Base-by-base conservation (phyloP, 2,888 invertebrate species). In the Cecidostiba fungosa region DNA sequence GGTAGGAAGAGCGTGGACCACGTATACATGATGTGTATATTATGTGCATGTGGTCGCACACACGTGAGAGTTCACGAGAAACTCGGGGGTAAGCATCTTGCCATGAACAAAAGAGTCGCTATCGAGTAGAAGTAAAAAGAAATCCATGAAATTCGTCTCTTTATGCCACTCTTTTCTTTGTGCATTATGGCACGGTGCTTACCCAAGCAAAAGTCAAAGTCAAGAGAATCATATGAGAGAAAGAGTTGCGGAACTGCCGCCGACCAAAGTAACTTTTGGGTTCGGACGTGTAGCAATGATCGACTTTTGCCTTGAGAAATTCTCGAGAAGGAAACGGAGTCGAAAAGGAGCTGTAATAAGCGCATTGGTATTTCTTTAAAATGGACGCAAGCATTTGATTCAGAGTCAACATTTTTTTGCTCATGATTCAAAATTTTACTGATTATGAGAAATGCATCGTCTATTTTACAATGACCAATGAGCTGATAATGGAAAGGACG, bases 241-340 rank as follows among this genome's bases (percentile, higher is more conserved):
- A 29, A 54, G 23, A 73, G n/a, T 81, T 19, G 43, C 10, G 50
- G 47, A 66, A 79, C 50, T 74, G 47, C 26, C 10, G 50, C 12
- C 16, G 74, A 62, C n/a, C 6, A n/a, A 54, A 54, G 12, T 16
- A 23, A 69, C 47, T 78, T 69, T 78, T 54, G 6, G 19, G 3
- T 54, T n/a, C n/a, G n/a, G 19, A 36, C 3, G 66, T 32, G 16
- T n/a, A 29, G 36, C 36, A 29, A 43, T 43, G 6, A 43, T 47
- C 59, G 43, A 62, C 73, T 74, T 47, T 59, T 72, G 62, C n/a
- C 39, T 59, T 43, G 29, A 39, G 59, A 74, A 74, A 73, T 70
- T 36, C 62, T 43, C 23, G 70, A 36, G 8, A 23, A 66, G 74
- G 54, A 74, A 66, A 3, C 6, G 29, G 23, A 70, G 29, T 8